Evolutionary conservation across 2,113 vertebrate species (phyloP).

Genomic region (Callipepla californica): DNA sequence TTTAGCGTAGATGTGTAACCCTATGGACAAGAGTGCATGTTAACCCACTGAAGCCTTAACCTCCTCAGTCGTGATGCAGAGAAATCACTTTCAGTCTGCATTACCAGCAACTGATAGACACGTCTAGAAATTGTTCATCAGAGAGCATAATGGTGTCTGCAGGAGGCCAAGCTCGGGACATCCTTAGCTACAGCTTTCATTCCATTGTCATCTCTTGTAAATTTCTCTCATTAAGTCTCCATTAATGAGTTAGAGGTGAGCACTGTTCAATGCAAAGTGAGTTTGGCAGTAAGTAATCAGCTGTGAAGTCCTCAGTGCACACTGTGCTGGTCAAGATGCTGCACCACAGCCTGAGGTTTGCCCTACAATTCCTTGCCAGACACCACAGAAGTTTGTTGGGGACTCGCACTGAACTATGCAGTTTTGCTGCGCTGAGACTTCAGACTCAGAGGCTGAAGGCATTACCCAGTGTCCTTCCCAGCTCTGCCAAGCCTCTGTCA

Average conservation of each 20-base stretch:
- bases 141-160: not conserved
- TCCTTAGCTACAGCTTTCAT: not conserved
- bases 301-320: not conserved
- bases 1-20: not conserved
- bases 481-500: not conserved
- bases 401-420: not conserved
- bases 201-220: not conserved
- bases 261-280: accelerated
- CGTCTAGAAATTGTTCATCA: not conserved
- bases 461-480: not conserved
- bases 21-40: not conserved
- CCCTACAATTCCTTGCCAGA: not conserved
- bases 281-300: not conserved
- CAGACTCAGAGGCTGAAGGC: not conserved
- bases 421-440: not conserved
- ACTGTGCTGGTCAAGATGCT: not conserved
- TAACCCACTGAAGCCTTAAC: not conserved
- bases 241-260: not conserved
- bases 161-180: not conserved
- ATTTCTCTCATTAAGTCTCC: too few species aligned
- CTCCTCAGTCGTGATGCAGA: not conserved
- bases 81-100: not conserved
- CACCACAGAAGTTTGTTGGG: not conserved
- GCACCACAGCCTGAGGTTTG: not conserved
- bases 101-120: not conserved